Evolutionary conservation across 1,140 invertebrate genomes (phyloP), one percentile per base, ranked within the genome.

Genomic region (Lordiphosa collinella): DNA sequence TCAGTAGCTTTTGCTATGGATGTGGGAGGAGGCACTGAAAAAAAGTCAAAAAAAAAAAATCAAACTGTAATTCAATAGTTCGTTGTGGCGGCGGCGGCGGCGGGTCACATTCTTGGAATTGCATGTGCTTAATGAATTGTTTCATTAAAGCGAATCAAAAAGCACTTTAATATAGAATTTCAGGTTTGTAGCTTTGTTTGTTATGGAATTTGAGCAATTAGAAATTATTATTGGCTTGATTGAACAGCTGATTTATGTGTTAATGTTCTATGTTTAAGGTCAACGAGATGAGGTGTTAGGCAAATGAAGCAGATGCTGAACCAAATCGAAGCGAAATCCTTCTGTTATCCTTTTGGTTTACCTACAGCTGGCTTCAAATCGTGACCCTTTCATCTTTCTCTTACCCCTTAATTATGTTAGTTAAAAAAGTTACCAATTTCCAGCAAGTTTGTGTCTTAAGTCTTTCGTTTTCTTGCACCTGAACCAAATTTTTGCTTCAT

Each of bases 171-270:
- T 79, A 82, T 82, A 58, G 58, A 53, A 74, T 82, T 84, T 84
- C 78, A 64, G 41, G 58, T 55, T 53, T 29, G 7, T 51, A 48
- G 49, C 40, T 49, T 35, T 9, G 36, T 34, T 34, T 57, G 32
- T 40, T 58, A 50, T 69, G 74, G 74, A 79, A 79, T 79, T 70
- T 80, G 66, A 82, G 76, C 76, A 82, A 82, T 82, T 82, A 82
- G 67, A 82, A 82, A 82, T 76, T 82, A 76, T 82, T 82, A 82
- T 72, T 57, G 58, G 78, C 72, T 58, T 72, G 61, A 61, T 36
- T 68, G 47, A 47, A 4, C 53, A 70, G 1, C 7, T 29, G 25
- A 29, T 5, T 29, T 29, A 29, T 29, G 7, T 29, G 18, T 44
- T 31, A 44, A 31, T 44, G 29, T 31, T 29, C 4, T 22, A 43